These are phyloP conservation scores for Trigoniulus corallinus DNA, from an alignment of 1,140 invertebrate species.

Conservation along the genomic window DNA sequence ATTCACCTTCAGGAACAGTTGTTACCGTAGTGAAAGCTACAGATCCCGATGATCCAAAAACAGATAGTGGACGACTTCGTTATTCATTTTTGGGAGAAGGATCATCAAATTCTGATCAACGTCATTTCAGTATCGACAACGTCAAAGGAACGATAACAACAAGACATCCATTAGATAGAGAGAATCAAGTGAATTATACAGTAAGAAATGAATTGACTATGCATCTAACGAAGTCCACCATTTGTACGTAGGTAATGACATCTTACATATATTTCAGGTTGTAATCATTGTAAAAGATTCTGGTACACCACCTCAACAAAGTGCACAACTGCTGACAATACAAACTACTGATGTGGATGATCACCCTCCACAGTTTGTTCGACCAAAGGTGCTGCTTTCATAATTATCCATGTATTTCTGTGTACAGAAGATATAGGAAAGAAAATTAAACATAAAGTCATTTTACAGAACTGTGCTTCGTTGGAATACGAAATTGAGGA, in stretches of 20 bases:
- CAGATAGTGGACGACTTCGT: constrained; percentile 49
- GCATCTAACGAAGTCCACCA: no score
- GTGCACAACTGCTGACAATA: constrained; percentile 47
- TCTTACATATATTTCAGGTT: constrained; percentile 11
- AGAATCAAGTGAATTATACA: constrained; percentile 49
- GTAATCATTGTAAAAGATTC: constrained; percentile 52
- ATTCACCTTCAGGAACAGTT: constrained; percentile 49
- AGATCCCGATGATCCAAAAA: constrained; percentile 57
- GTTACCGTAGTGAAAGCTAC: constrained; percentile 59
- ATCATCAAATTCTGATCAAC: constrained; percentile 38
- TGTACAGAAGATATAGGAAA: not conserved
- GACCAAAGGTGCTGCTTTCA: constrained; percentile 31
- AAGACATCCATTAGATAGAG: constrained; percentile 44
- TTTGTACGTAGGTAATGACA: no score
- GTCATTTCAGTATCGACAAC: constrained; percentile 44
- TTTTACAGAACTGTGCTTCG: not conserved
- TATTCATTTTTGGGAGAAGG: constrained; percentile 54
- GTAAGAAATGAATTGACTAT: no score
- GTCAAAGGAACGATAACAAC: constrained; percentile 56
- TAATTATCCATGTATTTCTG: not conserved
- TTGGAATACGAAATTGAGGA: constrained; percentile 32
- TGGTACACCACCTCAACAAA: constrained; percentile 54
- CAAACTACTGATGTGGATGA: constrained; percentile 58
- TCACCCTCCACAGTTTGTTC: constrained; percentile 51
- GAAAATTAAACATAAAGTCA: not conserved